Base-by-base conservation (phyloP, 2,797 vertebrate species). In the Acanthopagrus latus region DNA sequence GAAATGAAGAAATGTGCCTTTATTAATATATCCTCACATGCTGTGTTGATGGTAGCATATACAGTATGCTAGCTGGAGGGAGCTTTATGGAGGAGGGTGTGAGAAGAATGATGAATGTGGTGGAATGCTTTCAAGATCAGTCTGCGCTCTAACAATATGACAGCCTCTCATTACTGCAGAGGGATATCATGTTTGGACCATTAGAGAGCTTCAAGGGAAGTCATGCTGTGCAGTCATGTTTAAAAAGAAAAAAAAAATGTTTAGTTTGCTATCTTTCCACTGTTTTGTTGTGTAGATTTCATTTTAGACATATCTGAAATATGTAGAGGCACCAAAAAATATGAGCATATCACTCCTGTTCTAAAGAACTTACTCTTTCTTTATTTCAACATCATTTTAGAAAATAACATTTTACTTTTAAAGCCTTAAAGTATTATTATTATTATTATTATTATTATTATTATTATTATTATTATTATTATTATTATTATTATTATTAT, bases 81-180 rank as follows among this genome's bases (percentile, higher is more conserved):
- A 66, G 81, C 20, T n/a, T 70, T 20, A 59, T 20, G 67, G 63
- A 74, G 70, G 64, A 76, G 60, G 66, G 71, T 82, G 54, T 33
- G 72, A 76, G 51, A 16, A 63, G 67, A 78, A 74, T 71, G 69
- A 87, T 71, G 47, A 80, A 85, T 75, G 38, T 63, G 2, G 7
- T 78, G 64, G 48, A 71, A 77, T 47, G 60, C 29, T 74, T 80
- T 83, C 65, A 77, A 70, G 71, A 80, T 69, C 71, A 56, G 41
- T 67, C 63, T 63, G 64, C 11, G 64, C 52, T 75, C 51, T 21
- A 66, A 77, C 65, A 82, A 69, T 54, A 57, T 77, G 64, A 80
- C 79, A 74, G 69, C 44, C 62, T 80, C 54, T 82, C 73, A 70
- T 81, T 77, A 81, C 76, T 78, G 71, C 46, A 51, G 57, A 63